phyloP scores from a whole-genome alignment of 2,113 vertebrate genomes.

The Galbula dea region DNA sequence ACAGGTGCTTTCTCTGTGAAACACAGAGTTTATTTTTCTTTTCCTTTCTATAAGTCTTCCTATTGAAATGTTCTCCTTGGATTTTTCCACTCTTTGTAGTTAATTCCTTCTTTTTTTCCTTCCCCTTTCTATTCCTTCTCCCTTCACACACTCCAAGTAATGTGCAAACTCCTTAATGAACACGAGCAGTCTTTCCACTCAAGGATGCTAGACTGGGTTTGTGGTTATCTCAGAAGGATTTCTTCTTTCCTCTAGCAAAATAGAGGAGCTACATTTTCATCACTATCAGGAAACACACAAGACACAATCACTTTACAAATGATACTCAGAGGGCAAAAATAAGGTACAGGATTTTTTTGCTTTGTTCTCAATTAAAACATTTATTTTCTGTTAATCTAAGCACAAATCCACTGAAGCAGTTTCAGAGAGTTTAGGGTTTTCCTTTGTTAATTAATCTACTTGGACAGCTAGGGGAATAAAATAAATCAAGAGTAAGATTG shows the following conservation, averaged over 20 bases:
- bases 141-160: neutral
- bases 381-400: neutral
- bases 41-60: neutral
- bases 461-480: neutral
- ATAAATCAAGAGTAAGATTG: neutral
- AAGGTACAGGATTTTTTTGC: accelerated
- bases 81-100: neutral
- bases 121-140: neutral
- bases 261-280: neutral
- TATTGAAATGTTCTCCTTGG: neutral
- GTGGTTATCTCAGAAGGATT: neutral
- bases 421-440: neutral
- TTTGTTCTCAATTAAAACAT: neutral
- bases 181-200: neutral
- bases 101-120: neutral
- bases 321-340: neutral
- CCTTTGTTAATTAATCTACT: neutral
- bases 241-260: neutral
- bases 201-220: neutral
- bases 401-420: neutral
- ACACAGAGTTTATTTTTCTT: neutral
- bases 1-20: neutral
- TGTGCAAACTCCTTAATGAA: neutral
- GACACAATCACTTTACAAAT: neutral
- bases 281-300: neutral